A percentile compares a stretch with the other conserved stretches of the same genome.
Conservation (phyloP, 1,140 invertebrate species). For the Campoletis sonorensis region DNA sequence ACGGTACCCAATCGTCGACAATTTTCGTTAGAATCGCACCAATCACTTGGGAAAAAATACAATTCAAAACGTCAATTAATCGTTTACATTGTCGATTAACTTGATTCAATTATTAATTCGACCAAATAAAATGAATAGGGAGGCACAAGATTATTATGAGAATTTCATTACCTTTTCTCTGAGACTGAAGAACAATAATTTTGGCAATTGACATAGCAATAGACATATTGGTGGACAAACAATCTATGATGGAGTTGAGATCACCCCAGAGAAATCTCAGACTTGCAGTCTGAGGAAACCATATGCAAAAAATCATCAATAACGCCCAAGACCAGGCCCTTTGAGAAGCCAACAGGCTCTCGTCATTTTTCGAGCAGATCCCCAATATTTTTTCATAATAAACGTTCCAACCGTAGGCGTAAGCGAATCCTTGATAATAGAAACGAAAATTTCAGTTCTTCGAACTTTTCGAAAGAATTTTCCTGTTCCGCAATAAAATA, state of each 20-base stretch:
- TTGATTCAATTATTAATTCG: no score
- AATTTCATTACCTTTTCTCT: slow-evolving; percentile 1
- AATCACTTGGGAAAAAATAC: slow-evolving; percentile 34
- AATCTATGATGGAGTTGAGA: slow-evolving; percentile 46
- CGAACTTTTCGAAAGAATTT: neutral
- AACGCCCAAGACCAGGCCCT: neutral
- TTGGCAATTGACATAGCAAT: slow-evolving; percentile 46
- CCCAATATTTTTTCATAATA: slow-evolving; percentile 36
- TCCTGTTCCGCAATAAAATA: slow-evolving; percentile 39
- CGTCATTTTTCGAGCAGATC: slow-evolving; percentile 29
- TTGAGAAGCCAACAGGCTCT: slow-evolving; percentile 5
- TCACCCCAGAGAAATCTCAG: slow-evolving; percentile 47
- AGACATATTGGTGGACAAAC: slow-evolving; percentile 50
- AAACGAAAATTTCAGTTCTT: neutral
- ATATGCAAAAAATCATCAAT: slow-evolving; percentile 8
- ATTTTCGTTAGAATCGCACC: slow-evolving; percentile 38
- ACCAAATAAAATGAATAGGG: neutral
- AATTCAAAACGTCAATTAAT: no score
- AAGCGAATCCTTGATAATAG: slow-evolving; percentile 34
- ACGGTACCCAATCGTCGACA: slow-evolving; percentile 37
- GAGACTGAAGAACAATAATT: slow-evolving; percentile 39
- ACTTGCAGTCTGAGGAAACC: slow-evolving; percentile 46
- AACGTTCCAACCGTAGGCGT: slow-evolving; percentile 45
- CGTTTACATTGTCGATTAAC: no score
- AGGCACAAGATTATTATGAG: no score